Evolutionary conservation across 2,888 invertebrate genomes (phyloP).

Genomic region (Thyatira batis): DNA sequence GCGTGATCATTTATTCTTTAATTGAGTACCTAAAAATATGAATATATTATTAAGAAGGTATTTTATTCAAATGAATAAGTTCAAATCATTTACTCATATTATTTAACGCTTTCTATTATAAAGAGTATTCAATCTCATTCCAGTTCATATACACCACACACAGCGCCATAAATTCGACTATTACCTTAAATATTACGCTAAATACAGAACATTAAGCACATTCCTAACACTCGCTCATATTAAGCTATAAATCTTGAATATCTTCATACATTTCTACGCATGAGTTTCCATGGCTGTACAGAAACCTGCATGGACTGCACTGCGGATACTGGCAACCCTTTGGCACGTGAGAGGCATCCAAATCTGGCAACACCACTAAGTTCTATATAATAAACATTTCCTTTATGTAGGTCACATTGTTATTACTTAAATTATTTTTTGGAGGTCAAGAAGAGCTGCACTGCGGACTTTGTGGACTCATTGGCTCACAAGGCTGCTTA

Average conservation of each 20-base stretch:
- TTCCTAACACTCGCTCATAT: background rate
- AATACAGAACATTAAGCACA: background rate
- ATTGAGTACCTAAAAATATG: no score
- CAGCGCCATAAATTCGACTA: background rate
- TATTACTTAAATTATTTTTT: conserved; percentile 22
- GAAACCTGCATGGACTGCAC: background rate
- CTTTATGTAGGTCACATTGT: conserved; percentile 20
- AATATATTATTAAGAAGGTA: no score
- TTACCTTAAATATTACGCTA: background rate
- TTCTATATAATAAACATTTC: conserved; percentile 13
- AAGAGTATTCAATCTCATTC: no score
- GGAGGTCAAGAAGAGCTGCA: conserved; percentile 24
- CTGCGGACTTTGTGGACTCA: conserved; percentile 14
- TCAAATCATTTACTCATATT: no score
- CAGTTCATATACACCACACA: no score
- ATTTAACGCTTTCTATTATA: no score
- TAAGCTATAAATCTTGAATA: background rate
- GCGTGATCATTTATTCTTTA: no score
- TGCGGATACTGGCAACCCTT: background rate
- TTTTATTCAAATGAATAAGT: no score
- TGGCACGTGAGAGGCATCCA: background rate
- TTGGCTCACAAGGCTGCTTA: background rate
- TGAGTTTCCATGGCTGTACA: background rate
- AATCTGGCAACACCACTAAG: background rate
- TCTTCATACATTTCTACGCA: background rate